These are phyloP conservation scores for Vidua chalybeata DNA, from an alignment of 2,113 vertebrate genomes.

Conservation along the genomic window DNA sequence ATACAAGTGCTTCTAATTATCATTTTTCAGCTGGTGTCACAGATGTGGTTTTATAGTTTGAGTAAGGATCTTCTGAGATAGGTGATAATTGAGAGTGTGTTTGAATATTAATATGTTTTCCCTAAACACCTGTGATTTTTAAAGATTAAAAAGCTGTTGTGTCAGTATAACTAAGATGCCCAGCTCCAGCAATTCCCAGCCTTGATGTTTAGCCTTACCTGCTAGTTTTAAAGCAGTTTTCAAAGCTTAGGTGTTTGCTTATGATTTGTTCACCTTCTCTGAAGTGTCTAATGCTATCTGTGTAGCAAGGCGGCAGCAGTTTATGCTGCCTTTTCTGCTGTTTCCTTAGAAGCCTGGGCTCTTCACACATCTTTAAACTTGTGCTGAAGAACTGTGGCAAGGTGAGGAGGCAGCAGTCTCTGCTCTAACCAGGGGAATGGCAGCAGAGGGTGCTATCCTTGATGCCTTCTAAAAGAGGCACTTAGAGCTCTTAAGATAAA, in stretches of 20 bases:
- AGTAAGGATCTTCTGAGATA: not conserved
- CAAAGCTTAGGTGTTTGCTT: not conserved
- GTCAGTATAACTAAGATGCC: not conserved
- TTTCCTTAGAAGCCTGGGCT: not conserved
- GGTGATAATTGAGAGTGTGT: not conserved
- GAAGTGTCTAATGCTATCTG: too few relatives aligned
- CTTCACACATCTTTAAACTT: not conserved
- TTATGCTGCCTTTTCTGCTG: not conserved
- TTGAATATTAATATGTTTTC: not conserved
- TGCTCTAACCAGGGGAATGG: not conserved
- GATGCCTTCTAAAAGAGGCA: not conserved
- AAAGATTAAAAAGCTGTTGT: not conserved
- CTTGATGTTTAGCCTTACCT: not conserved
- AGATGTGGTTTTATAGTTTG: not conserved
- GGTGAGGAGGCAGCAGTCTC: not conserved
- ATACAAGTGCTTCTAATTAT: not conserved
- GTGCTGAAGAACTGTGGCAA: not conserved
- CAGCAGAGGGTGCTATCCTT: not conserved
- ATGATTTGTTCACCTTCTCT: not conserved
- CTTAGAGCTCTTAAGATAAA: not conserved
- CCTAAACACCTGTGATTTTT: not conserved
- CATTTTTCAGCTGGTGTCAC: rapidly evolving
- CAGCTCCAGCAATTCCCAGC: not conserved
- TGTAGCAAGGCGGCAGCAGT: not conserved
- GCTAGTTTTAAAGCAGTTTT: not conserved